Percentiles rank a stretch among this genome's conserved stretches.
Evolutionary conservation across 2,113 vertebrate genomes (phyloP).

Genomic region (Todiramphus saurophagus): DNA sequence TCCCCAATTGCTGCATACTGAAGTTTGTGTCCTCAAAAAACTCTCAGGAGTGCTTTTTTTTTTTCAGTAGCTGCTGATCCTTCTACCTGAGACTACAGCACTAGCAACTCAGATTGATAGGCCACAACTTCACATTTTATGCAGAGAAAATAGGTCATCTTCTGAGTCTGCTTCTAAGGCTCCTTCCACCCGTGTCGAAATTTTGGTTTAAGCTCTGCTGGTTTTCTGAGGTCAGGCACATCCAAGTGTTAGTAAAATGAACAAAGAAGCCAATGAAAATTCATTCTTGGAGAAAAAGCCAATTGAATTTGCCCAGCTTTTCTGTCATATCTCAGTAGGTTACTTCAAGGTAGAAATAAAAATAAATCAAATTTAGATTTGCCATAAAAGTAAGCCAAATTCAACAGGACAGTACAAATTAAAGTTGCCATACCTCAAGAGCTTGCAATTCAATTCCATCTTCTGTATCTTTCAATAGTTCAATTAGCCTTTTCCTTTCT

Average conservation of each 20-base stretch:
- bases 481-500: constrained; percentile 83
- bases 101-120: neutral
- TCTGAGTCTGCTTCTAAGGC: neutral
- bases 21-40: neutral
- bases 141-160: neutral
- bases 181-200: neutral
- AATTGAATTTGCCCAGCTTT: neutral
- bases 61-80: neutral
- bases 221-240: neutral
- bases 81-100: neutral
- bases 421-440: constrained; percentile 70
- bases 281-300: neutral
- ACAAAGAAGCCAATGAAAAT: neutral
- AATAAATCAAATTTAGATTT: neutral
- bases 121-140: neutral
- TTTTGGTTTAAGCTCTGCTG: neutral
- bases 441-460: constrained; percentile 49
- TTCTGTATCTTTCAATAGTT: constrained; percentile 83
- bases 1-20: neutral
- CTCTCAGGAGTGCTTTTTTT: neutral
- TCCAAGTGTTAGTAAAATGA: neutral
- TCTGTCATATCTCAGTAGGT: neutral
- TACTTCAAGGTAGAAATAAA: neutral
- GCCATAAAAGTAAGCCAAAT: neutral
- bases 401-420: neutral